Percentiles rank a stretch among this genome's conserved stretches.
Evolutionary conservation across 2,113 vertebrate species (phyloP).

Genomic region (Columbina picui): DNA sequence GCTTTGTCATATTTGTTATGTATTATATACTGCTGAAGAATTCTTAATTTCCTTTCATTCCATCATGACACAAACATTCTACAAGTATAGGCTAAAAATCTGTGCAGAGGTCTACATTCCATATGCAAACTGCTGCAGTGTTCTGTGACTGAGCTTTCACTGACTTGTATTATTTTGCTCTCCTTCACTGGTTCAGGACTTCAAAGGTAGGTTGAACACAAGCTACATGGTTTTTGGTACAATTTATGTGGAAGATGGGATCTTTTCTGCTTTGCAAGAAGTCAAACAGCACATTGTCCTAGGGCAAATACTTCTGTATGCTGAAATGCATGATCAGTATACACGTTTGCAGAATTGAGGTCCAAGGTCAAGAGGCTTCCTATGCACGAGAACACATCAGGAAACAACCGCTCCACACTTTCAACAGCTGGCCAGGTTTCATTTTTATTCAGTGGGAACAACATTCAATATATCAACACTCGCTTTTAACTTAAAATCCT

Average conservation of each 20-base stretch:
- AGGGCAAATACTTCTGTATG: background rate
- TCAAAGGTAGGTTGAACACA: background rate
- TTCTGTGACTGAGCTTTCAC: background rate
- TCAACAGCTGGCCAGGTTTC: slow-evolving; percentile 31
- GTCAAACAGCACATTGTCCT: slow-evolving; percentile 25
- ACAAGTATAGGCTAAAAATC: background rate
- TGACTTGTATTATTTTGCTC: background rate
- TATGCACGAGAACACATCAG: background rate
- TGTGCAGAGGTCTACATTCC: background rate
- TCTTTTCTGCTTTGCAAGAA: background rate
- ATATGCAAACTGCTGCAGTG: background rate
- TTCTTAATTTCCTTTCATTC: background rate
- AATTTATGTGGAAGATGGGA: background rate
- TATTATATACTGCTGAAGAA: background rate
- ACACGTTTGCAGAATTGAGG: background rate
- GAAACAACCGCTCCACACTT: slow-evolving; percentile 26
- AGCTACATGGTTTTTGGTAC: background rate
- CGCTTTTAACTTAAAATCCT: background rate
- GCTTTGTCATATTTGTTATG: background rate
- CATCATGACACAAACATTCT: rapidly evolving
- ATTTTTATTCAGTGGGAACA: slow-evolving; percentile 9
- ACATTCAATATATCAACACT: slow-evolving; percentile 61
- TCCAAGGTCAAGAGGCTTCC: slow-evolving; percentile 42
- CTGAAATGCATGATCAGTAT: background rate
- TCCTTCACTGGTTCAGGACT: background rate